Base-by-base conservation (phyloP, 2,797 vertebrate species). In the Odontamblyopus rebecca region DNA sequence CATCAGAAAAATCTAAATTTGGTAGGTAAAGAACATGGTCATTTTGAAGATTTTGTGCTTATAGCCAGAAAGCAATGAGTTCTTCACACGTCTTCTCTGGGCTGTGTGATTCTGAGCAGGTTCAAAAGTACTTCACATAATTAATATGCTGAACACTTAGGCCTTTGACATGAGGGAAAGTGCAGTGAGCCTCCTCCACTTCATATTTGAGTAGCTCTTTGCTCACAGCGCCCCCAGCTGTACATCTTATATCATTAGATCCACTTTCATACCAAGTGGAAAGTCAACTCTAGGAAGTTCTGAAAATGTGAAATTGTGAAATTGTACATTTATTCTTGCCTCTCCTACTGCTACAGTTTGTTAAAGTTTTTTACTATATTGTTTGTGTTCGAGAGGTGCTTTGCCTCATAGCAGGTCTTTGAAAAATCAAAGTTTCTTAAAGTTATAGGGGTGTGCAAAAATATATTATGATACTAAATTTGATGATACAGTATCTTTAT, bases 191-290 rank as follows among this genome's bases (percentile, higher is more conserved):
- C 76, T 69, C 72, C 23, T 70, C n/a, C 27, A 4, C 68, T 73
- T 35, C 38, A 2, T 15, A 2, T 2, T 29, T 12, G 16, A 68
- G 67, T 56, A 51, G 78, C 76, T 79, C 29, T 70, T 86, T 78
- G 76, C 79, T 30, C 71, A 73, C 79, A 86, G 89, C 86, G 88
- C 89, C 88, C 88, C 88, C 90, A 88, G 85, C 89, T 91, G 91
- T 89, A 77, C 78, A 76, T 69, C 50, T 70, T 62, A 72, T 54
- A 72, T 72, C 77, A 85, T 77, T 61, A 60, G 69, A 64, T 72
- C 68, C 60, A 70, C 67, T 73, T 11, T 72, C 38, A 61, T 72
- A 65, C 44, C 44, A 11, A 2, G 63, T 51, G 41, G 68, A 72
- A 72, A 66, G 78, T 72, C 44, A 61, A 19, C 71, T 69, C 66